These are phyloP conservation scores for Drosophila repletoides DNA, from an alignment of 1,140 invertebrate species.

Conservation along the genomic window DNA sequence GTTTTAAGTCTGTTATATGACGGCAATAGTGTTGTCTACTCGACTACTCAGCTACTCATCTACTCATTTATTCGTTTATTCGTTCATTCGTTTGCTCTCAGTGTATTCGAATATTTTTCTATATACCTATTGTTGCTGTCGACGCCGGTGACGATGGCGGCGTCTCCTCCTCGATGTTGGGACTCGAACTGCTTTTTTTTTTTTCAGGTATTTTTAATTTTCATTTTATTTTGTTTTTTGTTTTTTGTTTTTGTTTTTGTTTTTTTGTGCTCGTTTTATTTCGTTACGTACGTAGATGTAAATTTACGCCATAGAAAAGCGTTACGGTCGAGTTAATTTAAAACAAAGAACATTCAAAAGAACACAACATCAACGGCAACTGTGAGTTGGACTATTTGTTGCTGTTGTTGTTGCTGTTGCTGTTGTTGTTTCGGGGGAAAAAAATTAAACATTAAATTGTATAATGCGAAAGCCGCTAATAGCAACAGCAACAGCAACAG, in stretches of 20 bases:
- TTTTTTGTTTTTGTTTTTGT: constrained; percentile 23
- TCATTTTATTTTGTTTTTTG: constrained; percentile 7
- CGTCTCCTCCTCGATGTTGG: constrained; percentile 57
- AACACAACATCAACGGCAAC: constrained; percentile 65
- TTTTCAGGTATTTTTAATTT: constrained; percentile 16
- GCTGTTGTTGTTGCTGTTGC: constrained; percentile 25
- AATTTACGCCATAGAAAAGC: constrained; percentile 81
- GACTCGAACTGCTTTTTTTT: constrained; percentile 48
- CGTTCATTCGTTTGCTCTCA: background rate
- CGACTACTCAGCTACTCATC: too few relatives aligned
- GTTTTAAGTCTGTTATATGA: constrained; percentile 26
- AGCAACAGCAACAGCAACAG: constrained; percentile 32
- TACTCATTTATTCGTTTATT: too few relatives aligned
- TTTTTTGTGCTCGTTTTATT: constrained; percentile 63
- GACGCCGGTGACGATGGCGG: constrained; percentile 47
- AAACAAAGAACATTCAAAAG: constrained; percentile 79
- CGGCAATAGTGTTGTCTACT: constrained; percentile 5
- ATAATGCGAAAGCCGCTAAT: constrained; percentile 79
- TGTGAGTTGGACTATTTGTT: constrained; percentile 51
- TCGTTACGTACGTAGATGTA: constrained; percentile 80
- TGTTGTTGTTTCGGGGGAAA: constrained; percentile 39
- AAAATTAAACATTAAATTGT: constrained; percentile 80
- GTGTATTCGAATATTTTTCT: constrained; percentile 19
- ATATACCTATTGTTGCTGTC: constrained; percentile 58
- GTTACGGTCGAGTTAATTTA: constrained; percentile 80